phyloP scores from a whole-genome alignment of 2,797 vertebrate genomes.

The Rhinichthys osculus region DNA sequence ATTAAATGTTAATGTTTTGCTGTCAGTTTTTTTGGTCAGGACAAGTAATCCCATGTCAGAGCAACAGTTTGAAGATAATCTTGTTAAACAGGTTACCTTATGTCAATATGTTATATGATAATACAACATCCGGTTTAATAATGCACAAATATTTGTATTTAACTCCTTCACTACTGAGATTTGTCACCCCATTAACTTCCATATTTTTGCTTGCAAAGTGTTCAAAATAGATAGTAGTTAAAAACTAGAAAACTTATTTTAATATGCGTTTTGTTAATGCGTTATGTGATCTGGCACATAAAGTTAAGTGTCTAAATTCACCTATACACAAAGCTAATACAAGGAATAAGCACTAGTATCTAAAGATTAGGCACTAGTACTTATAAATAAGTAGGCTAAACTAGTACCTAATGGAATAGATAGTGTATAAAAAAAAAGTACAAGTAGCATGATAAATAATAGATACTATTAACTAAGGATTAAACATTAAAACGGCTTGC shows the following conservation, averaged over 20 bases:
- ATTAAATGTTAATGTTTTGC: slow-evolving; percentile 1
- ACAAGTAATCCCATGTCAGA: neutral
- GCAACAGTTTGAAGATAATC: neutral
- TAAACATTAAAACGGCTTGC: neutral
- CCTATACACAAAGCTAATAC: neutral
- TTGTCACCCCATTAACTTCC: neutral
- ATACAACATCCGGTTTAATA: neutral
- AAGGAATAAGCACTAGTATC: too few relatives aligned
- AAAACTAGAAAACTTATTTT: neutral
- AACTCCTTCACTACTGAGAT: neutral
- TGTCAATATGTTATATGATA: neutral
- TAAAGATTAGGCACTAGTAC: neutral
- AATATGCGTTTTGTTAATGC: neutral
- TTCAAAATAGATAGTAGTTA: neutral
- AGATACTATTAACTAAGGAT: neutral
- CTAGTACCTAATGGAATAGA: too few relatives aligned
- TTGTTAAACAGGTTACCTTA: neutral
- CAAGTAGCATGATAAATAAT: too few relatives aligned
- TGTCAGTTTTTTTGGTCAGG: neutral
- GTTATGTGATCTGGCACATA: neutral
- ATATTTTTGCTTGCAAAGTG: neutral
- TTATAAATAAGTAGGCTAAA: too few relatives aligned
- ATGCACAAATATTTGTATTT: neutral
- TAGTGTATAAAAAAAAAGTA: too few relatives aligned
- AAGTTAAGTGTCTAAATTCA: neutral